Evolutionary conservation across 2,888 invertebrate genomes (phyloP), one percentile per base, ranked within the genome.

Genomic region (Drosophila bunnanda): DNA sequence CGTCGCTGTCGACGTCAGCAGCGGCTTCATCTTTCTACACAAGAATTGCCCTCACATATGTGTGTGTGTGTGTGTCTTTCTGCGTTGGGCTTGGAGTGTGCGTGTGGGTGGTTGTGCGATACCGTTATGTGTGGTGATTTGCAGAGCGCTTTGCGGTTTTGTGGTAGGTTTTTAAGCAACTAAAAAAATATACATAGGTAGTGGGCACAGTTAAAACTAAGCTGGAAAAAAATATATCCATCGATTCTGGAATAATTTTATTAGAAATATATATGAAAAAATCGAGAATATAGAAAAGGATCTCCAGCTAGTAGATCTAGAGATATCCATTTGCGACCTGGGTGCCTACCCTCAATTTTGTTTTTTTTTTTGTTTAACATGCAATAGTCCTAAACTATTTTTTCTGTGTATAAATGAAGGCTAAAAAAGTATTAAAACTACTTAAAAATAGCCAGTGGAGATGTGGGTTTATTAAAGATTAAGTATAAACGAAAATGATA

Each of bases 1-100:
- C 30, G 38, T 10, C 46, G 41, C 30, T 30, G n/a, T 15, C 57
- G 50, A 28, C 61, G 13, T 0, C 8, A 50, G 25, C 66, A 32
- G 12, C 69, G 79, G 70, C 79, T 79, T 79, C 76, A 72, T 75
- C 71, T 78, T 64, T 76, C 75, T 70, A 64, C 72, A 46, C 46
- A n/a, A 46, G 46, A 10, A 28, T 6, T 56, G 52, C 62, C 70
- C 34, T n/a, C 59, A 62, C 32, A 43, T 44, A 34, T 56, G 53
- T 39, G 39, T 59, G 25, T 44, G 39, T 56, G 53, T 56, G 34
- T 52, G 15, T 9, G 36, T 56, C 34, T 60, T 39, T 44, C 7
- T 25, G 28, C 41, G 41, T 59, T 12, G 61, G 39, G 48, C 13
- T 20, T 50, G 12, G 12, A 50, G 39, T 59, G 44, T 58, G 9